Percentiles rank a stretch among this genome's conserved stretches.
phyloP scores from a whole-genome alignment of 2,888 invertebrate species.

The Operophtera brumata region DNA sequence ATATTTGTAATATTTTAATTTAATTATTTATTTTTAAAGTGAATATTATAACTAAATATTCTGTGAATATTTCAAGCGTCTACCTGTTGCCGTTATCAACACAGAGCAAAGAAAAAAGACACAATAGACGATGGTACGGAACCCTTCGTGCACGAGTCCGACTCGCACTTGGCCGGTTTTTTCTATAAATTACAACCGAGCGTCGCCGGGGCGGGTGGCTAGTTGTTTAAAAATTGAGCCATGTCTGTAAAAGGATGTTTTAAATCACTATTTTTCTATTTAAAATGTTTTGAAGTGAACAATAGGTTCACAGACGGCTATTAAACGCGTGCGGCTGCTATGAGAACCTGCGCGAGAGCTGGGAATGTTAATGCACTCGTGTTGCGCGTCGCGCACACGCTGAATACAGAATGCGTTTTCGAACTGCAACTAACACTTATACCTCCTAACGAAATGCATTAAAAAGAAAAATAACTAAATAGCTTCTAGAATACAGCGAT shows the following conservation, averaged over 20 bases:
- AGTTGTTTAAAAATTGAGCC: too few relatives aligned
- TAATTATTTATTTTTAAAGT: too few relatives aligned
- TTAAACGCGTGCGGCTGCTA: slow-evolving; percentile 56
- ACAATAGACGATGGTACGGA: too few relatives aligned
- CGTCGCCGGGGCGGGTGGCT: too few relatives aligned
- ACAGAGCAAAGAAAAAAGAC: too few relatives aligned
- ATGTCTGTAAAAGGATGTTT: background rate
- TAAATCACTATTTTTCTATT: slow-evolving; percentile 23
- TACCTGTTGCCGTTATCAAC: too few relatives aligned
- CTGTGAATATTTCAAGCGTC: too few relatives aligned
- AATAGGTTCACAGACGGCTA: slow-evolving; percentile 36
- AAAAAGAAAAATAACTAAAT: background rate
- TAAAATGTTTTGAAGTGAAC: slow-evolving; percentile 14
- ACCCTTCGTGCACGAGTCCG: too few relatives aligned
- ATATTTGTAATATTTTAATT: too few relatives aligned
- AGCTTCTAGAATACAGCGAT: background rate
- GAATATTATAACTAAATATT: too few relatives aligned
- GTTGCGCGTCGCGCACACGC: slow-evolving; percentile 60
- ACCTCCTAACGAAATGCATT: slow-evolving; percentile 7
- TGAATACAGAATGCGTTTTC: slow-evolving; percentile 64
- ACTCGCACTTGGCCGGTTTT: too few relatives aligned
- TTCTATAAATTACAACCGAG: too few relatives aligned
- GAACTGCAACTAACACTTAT: slow-evolving; percentile 48
- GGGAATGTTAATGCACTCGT: slow-evolving; percentile 76
- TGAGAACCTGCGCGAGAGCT: slow-evolving; percentile 69